Evolutionary conservation across 1,140 invertebrate species (phyloP).

Genomic region (Coboldia fuscipes): DNA sequence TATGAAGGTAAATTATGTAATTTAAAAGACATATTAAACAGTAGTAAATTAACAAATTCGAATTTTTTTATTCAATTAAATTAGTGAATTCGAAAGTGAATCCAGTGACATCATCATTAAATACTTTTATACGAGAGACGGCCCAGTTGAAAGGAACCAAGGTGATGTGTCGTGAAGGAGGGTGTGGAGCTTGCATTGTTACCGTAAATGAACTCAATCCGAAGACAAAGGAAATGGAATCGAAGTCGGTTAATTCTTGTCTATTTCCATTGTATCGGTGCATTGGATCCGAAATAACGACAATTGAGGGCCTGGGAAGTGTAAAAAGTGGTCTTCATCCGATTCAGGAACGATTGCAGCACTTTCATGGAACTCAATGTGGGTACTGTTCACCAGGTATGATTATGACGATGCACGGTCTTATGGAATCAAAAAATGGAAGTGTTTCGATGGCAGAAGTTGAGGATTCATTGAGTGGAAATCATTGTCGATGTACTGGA

Average conservation of each 20-base stretch:
- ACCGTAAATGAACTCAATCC: conserved; percentile 23
- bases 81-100: conserved; percentile 8
- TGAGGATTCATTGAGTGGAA: conserved; percentile 57
- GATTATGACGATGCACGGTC: conserved; percentile 67
- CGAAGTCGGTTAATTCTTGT: conserved; percentile 45
- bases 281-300: conserved; percentile 53
- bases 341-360: conserved; percentile 40
- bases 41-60: not conserved
- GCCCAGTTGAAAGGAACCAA: conserved; percentile 35
- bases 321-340: conserved; percentile 43
- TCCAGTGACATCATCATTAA: conserved; percentile 19
- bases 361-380: conserved; percentile 56
- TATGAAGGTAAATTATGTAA: conserved; percentile 15
- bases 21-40: not conserved
- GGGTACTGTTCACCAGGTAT: conserved; percentile 68
- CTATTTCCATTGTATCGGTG: conserved; percentile 46
- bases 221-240: conserved; percentile 18
- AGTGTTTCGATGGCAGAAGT: conserved; percentile 40
- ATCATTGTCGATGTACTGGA: conserved; percentile 73
- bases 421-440: conserved; percentile 22
- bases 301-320: conserved; percentile 56
- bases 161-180: conserved; percentile 37
- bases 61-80: not conserved
- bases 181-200: conserved; percentile 41
- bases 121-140: conserved; percentile 26